Evolutionary conservation across 2,888 invertebrate species (phyloP), one percentile per base, ranked within the genome.

Genomic region (Andrena fulva): DNA sequence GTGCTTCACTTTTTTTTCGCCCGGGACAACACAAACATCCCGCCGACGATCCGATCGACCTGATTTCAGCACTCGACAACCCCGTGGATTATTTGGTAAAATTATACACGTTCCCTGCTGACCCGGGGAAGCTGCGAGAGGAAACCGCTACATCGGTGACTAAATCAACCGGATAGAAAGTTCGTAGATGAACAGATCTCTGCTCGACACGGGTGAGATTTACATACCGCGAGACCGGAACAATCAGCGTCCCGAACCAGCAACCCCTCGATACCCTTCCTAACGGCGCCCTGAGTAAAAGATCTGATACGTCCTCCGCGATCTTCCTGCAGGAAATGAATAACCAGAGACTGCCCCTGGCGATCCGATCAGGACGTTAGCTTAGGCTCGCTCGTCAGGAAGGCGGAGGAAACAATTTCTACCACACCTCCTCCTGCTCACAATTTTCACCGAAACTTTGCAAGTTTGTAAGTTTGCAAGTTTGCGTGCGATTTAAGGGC

Each of bases 181-280:
- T 70, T 70, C 16, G 12, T 12, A 8, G 62, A 60, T 52, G 8
- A 31, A n/a, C 20, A 52, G 42, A 71, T 66, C 42, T 48, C 24
- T 24, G 42, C 33, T 1, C 27, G 63, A 75, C 48, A 31, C 50
- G 52, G 56, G 10, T 20, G 33, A 75, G 72, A 85, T 85, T 80
- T 77, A 71, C 77, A 85, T 75, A 85, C 68, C 54, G 27, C 33
- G 29, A 20, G 54, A 84, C 68, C 69, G 85, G 76, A 84, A 84
- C 84, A 84, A 84, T 84, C 80, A 66, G 73, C 20, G 24, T 33
- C 52, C 71, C 75, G 62, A 50, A 31, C 27, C 52, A 42, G 27
- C 54, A 62, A 68, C 29, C 62, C 64, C 29, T 68, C 56, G 63
- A 52, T 16, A 69, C 72, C 75, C 64, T 24, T 84, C 79, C 72